Evolutionary conservation across 2,113 vertebrate species (phyloP).

Genomic region (Merops nubicus): DNA sequence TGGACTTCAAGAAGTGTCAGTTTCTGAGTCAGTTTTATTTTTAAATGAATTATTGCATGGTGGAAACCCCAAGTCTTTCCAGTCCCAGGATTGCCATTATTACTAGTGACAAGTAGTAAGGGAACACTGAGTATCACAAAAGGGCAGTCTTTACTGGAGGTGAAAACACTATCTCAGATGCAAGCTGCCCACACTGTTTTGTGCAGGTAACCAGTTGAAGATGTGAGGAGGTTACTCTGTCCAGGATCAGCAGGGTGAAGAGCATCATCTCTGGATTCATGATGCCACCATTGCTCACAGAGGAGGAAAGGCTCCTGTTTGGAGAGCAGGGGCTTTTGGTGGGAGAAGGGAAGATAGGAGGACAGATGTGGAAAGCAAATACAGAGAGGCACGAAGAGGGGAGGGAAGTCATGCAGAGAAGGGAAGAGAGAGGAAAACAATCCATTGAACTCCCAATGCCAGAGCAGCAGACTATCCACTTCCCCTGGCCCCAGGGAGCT

Average conservation of each 20-base stretch:
- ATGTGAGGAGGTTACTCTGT: neutral
- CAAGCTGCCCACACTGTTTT: neutral
- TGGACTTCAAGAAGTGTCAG: constrained; percentile 22
- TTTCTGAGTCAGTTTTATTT: constrained; percentile 47
- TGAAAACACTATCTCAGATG: neutral
- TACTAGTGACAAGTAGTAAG: neutral
- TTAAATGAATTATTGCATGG: neutral
- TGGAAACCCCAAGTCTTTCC: constrained; percentile 32
- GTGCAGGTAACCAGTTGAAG: neutral
- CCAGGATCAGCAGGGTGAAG: neutral
- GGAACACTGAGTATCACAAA: neutral
- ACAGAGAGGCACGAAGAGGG: neutral
- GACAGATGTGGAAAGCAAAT: neutral
- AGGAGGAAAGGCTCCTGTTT: neutral
- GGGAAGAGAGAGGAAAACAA: neutral
- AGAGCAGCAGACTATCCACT: neutral
- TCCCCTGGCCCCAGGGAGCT: neutral
- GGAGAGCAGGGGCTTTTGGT: neutral
- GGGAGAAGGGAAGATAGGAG: neutral
- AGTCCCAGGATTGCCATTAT: neutral
- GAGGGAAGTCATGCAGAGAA: neutral
- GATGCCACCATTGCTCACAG: neutral
- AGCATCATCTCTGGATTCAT: neutral
- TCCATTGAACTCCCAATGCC: neutral
- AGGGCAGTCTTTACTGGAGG: neutral